These are phyloP conservation scores for Tetrao urogallus DNA, from an alignment of 2,113 vertebrate genomes.

Conservation along the genomic window DNA sequence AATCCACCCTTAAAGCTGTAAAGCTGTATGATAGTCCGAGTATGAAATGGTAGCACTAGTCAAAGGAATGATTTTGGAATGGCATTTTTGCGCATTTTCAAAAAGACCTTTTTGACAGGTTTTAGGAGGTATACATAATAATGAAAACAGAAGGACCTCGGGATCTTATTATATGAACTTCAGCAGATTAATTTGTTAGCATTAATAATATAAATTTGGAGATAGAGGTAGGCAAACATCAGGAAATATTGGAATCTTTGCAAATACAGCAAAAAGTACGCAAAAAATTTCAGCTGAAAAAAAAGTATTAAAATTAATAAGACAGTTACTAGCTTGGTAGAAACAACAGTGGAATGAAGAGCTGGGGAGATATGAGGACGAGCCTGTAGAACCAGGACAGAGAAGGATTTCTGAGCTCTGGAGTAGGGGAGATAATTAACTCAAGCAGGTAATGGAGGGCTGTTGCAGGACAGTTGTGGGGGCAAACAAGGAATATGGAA, in stretches of 20 bases:
- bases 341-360: not conserved
- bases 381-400: not conserved
- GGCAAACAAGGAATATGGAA: not conserved
- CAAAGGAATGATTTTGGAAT: not conserved
- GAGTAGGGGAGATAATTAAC: not conserved
- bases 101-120: not conserved
- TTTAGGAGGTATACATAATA: not conserved
- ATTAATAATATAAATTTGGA: not conserved
- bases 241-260: not conserved
- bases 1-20: slow-evolving; percentile 6
- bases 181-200: not conserved
- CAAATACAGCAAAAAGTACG: not conserved
- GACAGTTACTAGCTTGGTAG: not conserved
- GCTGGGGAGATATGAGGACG: not conserved
- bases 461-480: not conserved
- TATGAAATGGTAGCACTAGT: not conserved
- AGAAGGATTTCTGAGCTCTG: not conserved
- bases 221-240: not conserved
- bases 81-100: not conserved
- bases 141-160: not conserved
- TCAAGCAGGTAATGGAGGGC: not conserved
- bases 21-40: not conserved
- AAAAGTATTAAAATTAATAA: not conserved
- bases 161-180: not conserved
- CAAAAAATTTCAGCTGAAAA: not conserved